Base-by-base conservation (phyloP, 2,113 vertebrate species). In the Oryzias melastigma region DNA sequence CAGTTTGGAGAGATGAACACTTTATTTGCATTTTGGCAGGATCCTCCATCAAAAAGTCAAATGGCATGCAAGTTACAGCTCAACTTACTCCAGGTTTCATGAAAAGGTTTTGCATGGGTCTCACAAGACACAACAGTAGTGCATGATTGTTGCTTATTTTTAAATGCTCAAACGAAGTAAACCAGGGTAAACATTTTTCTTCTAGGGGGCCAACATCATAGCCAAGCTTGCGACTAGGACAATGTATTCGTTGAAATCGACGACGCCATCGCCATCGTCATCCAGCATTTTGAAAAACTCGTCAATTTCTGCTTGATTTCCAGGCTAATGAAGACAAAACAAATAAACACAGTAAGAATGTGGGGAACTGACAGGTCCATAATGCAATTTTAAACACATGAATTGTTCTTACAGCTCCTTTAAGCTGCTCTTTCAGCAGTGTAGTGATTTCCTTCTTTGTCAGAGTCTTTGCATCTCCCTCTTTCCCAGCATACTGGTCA, bases 401-500 rank as follows among this genome's bases (percentile, higher is more conserved):
- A 22, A 22, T 25, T 53, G 1, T 22, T 22, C 22, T 22, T 22
- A 22, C 22, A 22, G 22, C 22, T 22, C 22, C 22, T 22, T 3
- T 3, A 22, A 22, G 22, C 22, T 22, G 22, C 22, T 22, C 22
- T 22, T 22, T 22, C 2, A 22, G 22, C 22, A 22, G 22, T 22
- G 22, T 22, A 22, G 22, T 22, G 22, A 22, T 22, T 22, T 22
- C 22, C 22, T 22, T 22, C 22, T 22, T 22, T 3, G 22, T 22
- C 22, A 95, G 83, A 81, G 93, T 94, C 1, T 55, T 25, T 61
- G 88, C 91, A 70, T 94, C 91, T 0, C 91, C 92, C 14, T 95
- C 93, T 65, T 22, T 22, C 22, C 22, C 91, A 0, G 94, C 93
- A 66, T 95, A 92, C 17, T 90, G 87, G 7, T 93, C 80, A 81